Evolutionary conservation across 2,113 vertebrate genomes (phyloP), one percentile per base, ranked within the genome.

Genomic region (Stictonetta naevosa): DNA sequence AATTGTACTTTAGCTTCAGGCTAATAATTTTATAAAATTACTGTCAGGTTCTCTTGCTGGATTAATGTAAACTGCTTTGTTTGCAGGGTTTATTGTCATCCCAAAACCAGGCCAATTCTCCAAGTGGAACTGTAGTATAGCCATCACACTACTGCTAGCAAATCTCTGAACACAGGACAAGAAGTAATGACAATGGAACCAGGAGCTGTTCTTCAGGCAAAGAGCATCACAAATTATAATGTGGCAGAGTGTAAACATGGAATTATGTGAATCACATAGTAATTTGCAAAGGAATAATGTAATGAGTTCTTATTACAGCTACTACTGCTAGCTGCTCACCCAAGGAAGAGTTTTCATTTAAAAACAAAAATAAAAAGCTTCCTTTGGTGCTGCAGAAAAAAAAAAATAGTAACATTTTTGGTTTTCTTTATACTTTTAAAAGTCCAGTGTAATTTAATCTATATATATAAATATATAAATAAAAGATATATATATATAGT

Each of bases 121-220:
- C 99, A 98, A 99, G 99, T 98, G 99, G 99, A 96, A 99, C 99
- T 97, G 98, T 99, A 98, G 99, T 99, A 98, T 99, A 99, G 99
- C 97, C 97, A 98, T 95, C 98, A 97, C 98, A 96, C 97, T 97
- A 97, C 98, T 97, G 98, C 98, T 98, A 98, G 98, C 98, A 98
- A 98, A 97, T 96, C 97, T 97, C 98, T 98, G 98, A 98, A 98
- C 98, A 59, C 96, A 98, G 88, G 97, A 97, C 96, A 96, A 97
- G 97, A 97, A 97, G 97, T 96, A 97, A 97, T 96, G 97, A 67
- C 95, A 94, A 83, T 98, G 98, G 98, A 98, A 98, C 98, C 98
- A 97, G 95, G 97, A 98, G 98, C 98, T 98, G 98, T 98, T 98
- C 98, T 97, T 98, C 98, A 98, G 98, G 98, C 98, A 97, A 97